Conservation (phyloP, 2,797 vertebrate genomes). For the Chaetodon trifasciatus region DNA sequence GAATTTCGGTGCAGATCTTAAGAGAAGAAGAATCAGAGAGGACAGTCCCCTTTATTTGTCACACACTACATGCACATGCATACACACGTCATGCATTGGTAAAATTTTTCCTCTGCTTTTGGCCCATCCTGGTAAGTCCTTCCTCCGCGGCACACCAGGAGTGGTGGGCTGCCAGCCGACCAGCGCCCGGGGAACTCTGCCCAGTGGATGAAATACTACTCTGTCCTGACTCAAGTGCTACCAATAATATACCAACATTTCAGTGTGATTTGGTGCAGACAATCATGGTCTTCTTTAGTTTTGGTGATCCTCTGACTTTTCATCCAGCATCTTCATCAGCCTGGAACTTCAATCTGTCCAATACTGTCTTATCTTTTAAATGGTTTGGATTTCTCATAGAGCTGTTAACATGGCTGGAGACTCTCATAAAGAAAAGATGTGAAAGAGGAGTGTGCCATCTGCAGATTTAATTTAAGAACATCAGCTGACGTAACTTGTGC, state of each 20-base stretch:
- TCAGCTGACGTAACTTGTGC: constrained; percentile 16
- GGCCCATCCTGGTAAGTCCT: no score
- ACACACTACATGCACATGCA: no score
- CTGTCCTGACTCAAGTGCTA: not conserved
- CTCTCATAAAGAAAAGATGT: not conserved
- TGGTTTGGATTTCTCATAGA: not conserved
- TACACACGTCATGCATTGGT: no score
- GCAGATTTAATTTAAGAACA: not conserved
- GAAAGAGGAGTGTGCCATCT: not conserved
- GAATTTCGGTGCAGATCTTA: not conserved
- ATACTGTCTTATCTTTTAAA: not conserved
- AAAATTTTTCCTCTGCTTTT: no score
- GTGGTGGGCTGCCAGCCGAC: no score
- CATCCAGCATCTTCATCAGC: not conserved
- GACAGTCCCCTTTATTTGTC: no score
- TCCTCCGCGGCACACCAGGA: no score
- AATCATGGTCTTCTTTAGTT: not conserved
- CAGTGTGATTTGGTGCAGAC: not conserved
- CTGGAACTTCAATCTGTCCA: not conserved
- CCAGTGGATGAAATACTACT: no score
- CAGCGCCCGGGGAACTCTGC: no score
- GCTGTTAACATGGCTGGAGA: not conserved
- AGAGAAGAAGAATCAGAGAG: no score
- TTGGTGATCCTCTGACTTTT: not conserved
- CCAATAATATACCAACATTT: no score